phyloP scores from a whole-genome alignment of 2,888 invertebrate species.

The Leptogaster cylindrica region DNA sequence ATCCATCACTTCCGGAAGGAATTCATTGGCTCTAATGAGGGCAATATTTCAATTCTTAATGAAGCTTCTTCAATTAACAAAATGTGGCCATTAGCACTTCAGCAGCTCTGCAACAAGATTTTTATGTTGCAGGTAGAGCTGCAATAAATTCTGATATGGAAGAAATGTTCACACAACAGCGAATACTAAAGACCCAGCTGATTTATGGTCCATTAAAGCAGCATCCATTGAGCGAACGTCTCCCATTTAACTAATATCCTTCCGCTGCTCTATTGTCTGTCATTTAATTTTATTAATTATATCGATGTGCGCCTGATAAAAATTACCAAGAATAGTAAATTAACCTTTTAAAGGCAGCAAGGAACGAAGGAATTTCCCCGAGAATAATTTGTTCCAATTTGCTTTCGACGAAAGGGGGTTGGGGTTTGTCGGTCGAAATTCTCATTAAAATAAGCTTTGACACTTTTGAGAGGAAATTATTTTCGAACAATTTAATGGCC shows the following conservation, averaged over 20 bases:
- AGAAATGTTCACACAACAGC: not conserved
- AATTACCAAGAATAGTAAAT: not conserved
- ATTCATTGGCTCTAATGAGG: too few species aligned
- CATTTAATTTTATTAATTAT: conserved; percentile 9
- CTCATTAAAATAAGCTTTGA: too few species aligned
- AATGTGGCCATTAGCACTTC: not conserved
- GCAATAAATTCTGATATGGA: not conserved
- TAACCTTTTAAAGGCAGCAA: too few species aligned
- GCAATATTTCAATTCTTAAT: not conserved
- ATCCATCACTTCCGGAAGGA: too few species aligned
- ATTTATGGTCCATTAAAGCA: not conserved
- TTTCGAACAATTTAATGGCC: too few species aligned
- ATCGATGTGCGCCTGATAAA: not conserved
- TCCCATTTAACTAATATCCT: conserved; percentile 1
- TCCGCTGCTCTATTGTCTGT: not conserved
- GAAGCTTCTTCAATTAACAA: not conserved
- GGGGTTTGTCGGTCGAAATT: too few species aligned
- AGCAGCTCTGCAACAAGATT: not conserved
- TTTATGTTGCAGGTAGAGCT: not conserved
- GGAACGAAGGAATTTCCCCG: too few species aligned
- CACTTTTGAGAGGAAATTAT: too few species aligned
- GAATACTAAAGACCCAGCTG: not conserved
- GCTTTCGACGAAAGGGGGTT: too few species aligned
- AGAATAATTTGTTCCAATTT: too few species aligned
- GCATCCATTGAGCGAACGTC: not conserved